Conservation (phyloP, 1,140 invertebrate species). For the Aphelenchoides besseyi region DNA sequence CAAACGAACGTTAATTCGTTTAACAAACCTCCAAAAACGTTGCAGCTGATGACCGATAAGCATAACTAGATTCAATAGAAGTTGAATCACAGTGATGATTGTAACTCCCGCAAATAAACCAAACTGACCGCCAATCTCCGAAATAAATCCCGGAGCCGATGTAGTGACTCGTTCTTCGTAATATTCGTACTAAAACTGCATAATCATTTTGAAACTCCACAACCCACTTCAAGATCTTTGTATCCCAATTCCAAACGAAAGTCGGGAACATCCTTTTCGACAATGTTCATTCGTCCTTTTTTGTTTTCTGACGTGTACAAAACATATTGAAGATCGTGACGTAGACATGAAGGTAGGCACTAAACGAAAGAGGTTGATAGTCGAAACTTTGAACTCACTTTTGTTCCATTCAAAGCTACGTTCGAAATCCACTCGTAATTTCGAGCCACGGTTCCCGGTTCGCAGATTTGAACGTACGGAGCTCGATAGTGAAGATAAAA, state of each 20-base stretch:
- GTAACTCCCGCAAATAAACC: slow-evolving; percentile 37
- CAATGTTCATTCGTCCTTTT: background rate
- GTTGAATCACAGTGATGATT: slow-evolving; percentile 37
- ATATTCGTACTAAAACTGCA: slow-evolving; percentile 21
- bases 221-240: slow-evolving; percentile 8
- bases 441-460: background rate
- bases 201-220: background rate
- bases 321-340: slow-evolving; percentile 5
- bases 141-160: slow-evolving; percentile 33
- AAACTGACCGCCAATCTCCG: slow-evolving; percentile 45
- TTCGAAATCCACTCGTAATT: background rate
- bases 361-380: background rate
- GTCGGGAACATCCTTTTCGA: slow-evolving; percentile 1
- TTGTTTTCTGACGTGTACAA: slow-evolving; percentile 15
- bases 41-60: background rate
- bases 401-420: slow-evolving; percentile 15
- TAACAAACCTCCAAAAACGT: background rate
- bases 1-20: background rate
- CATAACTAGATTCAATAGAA: slow-evolving; percentile 28
- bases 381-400: background rate
- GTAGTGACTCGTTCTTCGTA: slow-evolving; percentile 10
- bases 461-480: background rate
- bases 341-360: slow-evolving; percentile 14
- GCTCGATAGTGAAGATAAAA: slow-evolving; percentile 15
- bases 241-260: slow-evolving; percentile 16